Percentiles rank a stretch among this genome's conserved stretches.
These are phyloP conservation scores for Dendropsophus ebraccatus DNA, from an alignment of 2,113 vertebrate species.

Conservation along the genomic window DNA sequence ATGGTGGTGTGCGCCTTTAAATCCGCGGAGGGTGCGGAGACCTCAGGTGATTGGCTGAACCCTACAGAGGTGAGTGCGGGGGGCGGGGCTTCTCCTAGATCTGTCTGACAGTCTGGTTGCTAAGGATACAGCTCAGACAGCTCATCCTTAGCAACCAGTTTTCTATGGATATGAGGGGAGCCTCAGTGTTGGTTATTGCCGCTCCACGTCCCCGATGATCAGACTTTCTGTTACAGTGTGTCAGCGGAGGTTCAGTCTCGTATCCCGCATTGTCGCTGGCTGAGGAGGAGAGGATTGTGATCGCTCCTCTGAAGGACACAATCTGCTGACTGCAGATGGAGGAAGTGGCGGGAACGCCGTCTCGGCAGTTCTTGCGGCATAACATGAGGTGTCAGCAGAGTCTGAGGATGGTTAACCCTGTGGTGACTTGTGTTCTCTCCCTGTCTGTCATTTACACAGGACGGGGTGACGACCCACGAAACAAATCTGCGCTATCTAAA, in stretches of 20 bases:
- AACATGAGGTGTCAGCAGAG: not conserved
- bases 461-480: slow-evolving; percentile 78
- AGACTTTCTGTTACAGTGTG: not conserved
- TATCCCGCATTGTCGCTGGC: not conserved
- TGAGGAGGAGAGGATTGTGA: not conserved
- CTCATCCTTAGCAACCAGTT: not conserved
- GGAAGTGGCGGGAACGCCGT: not conserved
- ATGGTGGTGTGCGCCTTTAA: slow-evolving; percentile 87
- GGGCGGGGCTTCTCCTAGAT: too few relatives aligned
- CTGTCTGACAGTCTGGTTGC: not conserved
- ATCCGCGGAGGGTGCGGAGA: slow-evolving; percentile 71
- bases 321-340: not conserved
- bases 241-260: not conserved
- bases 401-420: not conserved
- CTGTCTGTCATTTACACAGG: slow-evolving; percentile 71
- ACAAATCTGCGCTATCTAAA: slow-evolving; percentile 87
- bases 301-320: not conserved
- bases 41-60: slow-evolving; percentile 85
- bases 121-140: not conserved
- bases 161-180: too few relatives aligned
- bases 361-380: not conserved
- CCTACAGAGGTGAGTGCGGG: slow-evolving; percentile 85
- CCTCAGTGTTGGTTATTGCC: too few relatives aligned
- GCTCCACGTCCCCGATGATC: not conserved
- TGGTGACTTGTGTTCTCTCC: not conserved